Conservation (phyloP, 2,113 vertebrate species). For the Leucopternis melanops region DNA sequence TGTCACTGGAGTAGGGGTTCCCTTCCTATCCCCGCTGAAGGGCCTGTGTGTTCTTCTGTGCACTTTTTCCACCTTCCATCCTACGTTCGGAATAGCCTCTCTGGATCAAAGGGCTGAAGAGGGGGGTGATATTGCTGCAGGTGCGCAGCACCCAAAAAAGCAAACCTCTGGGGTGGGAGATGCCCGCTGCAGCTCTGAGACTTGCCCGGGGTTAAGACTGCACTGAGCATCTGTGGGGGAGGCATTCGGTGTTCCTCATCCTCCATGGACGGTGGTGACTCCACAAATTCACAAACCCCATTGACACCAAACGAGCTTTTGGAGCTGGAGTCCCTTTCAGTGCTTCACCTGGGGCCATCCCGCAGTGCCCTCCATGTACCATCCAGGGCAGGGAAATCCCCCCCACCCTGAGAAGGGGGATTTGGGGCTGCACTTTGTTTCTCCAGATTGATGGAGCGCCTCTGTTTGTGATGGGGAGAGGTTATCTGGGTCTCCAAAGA, state of each 20-base stretch:
- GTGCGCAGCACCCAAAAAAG: not conserved
- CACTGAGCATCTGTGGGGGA: not conserved
- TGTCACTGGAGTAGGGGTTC: fast-evolving
- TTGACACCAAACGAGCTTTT: not conserved
- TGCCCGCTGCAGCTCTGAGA: not conserved
- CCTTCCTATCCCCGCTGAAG: not conserved
- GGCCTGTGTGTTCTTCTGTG: not conserved
- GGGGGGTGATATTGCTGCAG: not conserved
- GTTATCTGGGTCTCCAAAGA: not conserved
- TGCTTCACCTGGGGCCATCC: fast-evolving
- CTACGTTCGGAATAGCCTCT: fast-evolving
- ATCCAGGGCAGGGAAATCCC: not conserved
- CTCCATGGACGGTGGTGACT: no score
- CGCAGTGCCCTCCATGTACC: fast-evolving
- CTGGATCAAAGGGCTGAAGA: not conserved
- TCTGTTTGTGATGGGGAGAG: not conserved
- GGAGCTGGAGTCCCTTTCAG: not conserved
- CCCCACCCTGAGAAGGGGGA: not conserved
- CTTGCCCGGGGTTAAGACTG: fast-evolving
- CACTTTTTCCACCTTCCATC: fast-evolving
- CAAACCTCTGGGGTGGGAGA: not conserved
- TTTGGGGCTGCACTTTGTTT: not conserved
- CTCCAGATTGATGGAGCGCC: not conserved
- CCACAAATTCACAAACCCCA: not conserved
- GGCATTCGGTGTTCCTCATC: not conserved